Base-by-base conservation (phyloP, 2,113 vertebrate species). In the Ptychochromis oligacanthus region DNA sequence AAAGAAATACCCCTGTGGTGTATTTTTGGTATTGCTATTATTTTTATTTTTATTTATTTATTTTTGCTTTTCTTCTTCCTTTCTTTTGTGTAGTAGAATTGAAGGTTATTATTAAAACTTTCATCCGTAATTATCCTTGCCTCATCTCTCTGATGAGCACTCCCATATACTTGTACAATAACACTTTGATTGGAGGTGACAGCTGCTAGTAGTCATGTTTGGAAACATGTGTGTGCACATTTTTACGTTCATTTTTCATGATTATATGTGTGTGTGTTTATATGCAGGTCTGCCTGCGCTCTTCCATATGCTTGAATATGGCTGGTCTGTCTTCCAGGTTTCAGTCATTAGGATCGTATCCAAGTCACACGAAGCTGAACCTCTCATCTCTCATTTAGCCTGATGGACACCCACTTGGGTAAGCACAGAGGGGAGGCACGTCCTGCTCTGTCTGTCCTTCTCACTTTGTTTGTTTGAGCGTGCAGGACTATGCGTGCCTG, bases 351-450 rank as follows among this genome's bases (percentile, higher is more conserved):
- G 86, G 88, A 90, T 83, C 58, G 38, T 57, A 84, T 90, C 91
- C 90, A 91, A 90, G 93, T 90, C 84, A 46, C 77, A 86, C 64
- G 40, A 62, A 88, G 85, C 82, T 81, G 78, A 89, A 90, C 79
- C 85, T 82, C 89, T 94, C 93, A 90, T 93, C 84, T 90, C 88
- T 93, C 90, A 94, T 93, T 93, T 89, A 89, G 83, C 82, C 87
- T 93, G 93, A 94, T 93, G 92, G 90, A 91, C 87, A 85, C 56
- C 82, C 87, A 60, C 93, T 86, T 55, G 34, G 87, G 89, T 85
- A 85, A 78, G 60, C 75, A 81, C 61, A 24, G 79, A 65, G 79
- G 76, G 80, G 79, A 92, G 88, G 87, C 86, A 72, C 75, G 70
- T 87, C 77, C 85, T 70, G 14, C 79, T 83, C 67, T 76, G 74